Evolutionary conservation across 2,888 invertebrate genomes (phyloP).

Genomic region (Chymomyza caudatula): DNA sequence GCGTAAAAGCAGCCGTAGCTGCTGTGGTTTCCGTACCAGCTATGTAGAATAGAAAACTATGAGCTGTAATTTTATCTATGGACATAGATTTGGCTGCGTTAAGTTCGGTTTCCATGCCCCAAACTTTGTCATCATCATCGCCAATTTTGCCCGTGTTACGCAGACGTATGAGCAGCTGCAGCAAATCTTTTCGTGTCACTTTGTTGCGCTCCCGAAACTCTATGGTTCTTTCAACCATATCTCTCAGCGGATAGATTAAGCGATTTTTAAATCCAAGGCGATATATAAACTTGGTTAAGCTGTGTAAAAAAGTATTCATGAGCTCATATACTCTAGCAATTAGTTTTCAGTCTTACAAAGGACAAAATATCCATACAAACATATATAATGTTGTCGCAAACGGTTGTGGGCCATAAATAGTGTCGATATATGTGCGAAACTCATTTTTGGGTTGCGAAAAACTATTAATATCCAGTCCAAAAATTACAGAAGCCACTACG

Average conservation of each 20-base stretch:
- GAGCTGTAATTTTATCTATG: conserved; percentile 75
- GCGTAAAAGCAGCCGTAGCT: conserved; percentile 74
- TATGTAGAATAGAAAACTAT: conserved; percentile 77
- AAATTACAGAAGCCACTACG: conserved; percentile 78
- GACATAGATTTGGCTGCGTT: conserved; percentile 69
- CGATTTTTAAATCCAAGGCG: conserved; percentile 47
- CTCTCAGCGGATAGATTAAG: conserved; percentile 68
- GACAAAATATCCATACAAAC: conserved; percentile 58
- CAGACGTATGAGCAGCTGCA: conserved; percentile 78
- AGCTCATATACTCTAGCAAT: too few relatives aligned
- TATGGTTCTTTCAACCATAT: conserved; percentile 77
- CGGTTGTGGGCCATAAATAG: conserved; percentile 28
- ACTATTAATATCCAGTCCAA: conserved; percentile 77
- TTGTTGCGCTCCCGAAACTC: conserved; percentile 77
- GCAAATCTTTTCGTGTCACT: conserved; percentile 77
- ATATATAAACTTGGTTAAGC: conserved; percentile 52
- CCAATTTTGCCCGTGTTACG: conserved; percentile 76
- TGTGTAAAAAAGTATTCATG: conserved; percentile 28
- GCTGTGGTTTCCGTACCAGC: conserved; percentile 79
- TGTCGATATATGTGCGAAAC: conserved; percentile 63
- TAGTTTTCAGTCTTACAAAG: too few relatives aligned
- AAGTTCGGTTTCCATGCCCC: conserved; percentile 65
- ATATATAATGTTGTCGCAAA: conserved; percentile 40
- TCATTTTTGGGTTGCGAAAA: conserved; percentile 74
- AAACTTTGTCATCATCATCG: conserved; percentile 64